phyloP scores from a whole-genome alignment of 2,113 vertebrate species.

The Hemicordylus capensis region DNA sequence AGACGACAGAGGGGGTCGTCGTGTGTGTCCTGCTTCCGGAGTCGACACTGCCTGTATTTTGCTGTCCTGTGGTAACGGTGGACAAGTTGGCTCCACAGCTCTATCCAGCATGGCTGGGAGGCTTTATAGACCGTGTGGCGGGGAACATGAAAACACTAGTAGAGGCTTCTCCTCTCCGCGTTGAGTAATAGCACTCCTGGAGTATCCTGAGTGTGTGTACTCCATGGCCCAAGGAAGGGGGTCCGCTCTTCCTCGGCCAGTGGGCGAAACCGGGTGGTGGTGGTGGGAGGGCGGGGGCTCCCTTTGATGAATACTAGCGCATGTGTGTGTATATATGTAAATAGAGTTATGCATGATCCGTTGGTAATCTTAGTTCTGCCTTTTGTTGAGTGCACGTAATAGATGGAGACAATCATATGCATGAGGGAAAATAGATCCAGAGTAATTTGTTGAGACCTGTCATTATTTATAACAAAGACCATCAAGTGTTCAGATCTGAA shows the following conservation, averaged over 20 bases:
- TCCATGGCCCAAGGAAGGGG: slow-evolving; percentile 33
- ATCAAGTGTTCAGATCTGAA: too few species aligned
- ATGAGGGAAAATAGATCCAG: not conserved
- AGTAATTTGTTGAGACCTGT: not conserved
- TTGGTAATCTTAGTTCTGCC: not conserved
- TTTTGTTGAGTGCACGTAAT: not conserved
- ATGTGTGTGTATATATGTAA: not conserved
- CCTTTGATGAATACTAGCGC: not conserved
- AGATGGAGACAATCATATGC: not conserved
- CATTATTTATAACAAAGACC: not conserved
- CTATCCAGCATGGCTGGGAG: not conserved
- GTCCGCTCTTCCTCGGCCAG: not conserved
- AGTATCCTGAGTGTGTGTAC: slow-evolving; percentile 62
- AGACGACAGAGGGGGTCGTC: not conserved
- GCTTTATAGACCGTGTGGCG: not conserved
- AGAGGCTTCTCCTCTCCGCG: slow-evolving; percentile 35
- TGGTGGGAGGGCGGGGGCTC: too few species aligned
- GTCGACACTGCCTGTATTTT: not conserved
- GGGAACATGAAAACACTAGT: not conserved
- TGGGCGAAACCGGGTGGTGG: not conserved
- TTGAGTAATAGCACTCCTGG: slow-evolving; percentile 30
- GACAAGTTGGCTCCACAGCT: not conserved
- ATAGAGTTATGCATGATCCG: not conserved
- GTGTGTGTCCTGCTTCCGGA: not conserved
- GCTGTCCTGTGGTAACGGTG: not conserved